Percentiles rank a stretch among this genome's conserved stretches.
These are phyloP conservation scores for Paramormyrops hopkinsi DNA, from an alignment of 2,797 vertebrate genomes.

Conservation along the genomic window DNA sequence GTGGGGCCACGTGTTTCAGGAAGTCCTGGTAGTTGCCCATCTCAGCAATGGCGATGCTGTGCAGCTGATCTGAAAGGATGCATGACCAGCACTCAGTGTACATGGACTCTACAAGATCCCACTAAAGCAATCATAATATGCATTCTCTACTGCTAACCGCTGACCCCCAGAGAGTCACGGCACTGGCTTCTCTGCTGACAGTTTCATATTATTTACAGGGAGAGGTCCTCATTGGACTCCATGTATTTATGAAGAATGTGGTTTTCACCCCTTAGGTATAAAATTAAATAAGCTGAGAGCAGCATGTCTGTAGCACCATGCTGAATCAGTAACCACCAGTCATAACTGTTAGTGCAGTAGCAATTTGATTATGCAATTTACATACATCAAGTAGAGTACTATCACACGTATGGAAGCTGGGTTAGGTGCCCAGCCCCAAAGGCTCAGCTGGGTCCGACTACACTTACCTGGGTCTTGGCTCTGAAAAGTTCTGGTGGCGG, in stretches of 20 bases:
- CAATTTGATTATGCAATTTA: background rate
- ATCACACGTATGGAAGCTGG: background rate
- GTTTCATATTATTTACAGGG: background rate
- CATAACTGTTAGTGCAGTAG: background rate
- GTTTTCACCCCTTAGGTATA: background rate
- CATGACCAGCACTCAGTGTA: background rate
- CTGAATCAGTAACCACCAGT: background rate
- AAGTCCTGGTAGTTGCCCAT: constrained; percentile 77
- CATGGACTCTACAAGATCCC: background rate
- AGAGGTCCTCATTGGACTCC: background rate
- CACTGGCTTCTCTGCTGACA: background rate
- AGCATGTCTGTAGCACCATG: background rate
- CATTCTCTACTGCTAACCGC: background rate
- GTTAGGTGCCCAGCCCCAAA: background rate
- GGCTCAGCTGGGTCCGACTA: background rate
- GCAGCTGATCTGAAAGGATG: constrained; percentile 59
- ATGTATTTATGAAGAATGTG: background rate
- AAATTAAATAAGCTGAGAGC: background rate
- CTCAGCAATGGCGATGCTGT: constrained; percentile 71
- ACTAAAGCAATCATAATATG: background rate
- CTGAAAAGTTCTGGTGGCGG: constrained; percentile 58
- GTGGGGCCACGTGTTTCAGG: constrained; percentile 64
- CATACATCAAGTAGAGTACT: background rate
- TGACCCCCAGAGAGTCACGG: background rate
- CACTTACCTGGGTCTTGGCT: constrained; percentile 68